phyloP scores from a whole-genome alignment of 2,888 invertebrate species.

The Dorcus parallelipipedus region DNA sequence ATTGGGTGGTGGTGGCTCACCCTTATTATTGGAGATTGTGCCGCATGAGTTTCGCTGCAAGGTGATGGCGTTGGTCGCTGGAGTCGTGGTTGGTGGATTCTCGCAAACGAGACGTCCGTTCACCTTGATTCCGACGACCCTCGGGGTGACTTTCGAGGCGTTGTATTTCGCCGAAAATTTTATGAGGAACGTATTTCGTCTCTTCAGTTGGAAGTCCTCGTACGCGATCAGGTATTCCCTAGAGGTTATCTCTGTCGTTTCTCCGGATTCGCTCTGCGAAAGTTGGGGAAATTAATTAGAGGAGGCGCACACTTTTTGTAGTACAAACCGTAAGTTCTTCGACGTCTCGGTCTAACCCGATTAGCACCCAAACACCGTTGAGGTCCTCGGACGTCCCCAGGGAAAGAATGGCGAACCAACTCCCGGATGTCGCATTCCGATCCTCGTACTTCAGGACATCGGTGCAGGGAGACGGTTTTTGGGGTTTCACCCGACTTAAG shows the following conservation, averaged over 20 bases:
- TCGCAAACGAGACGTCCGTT: slow-evolving; percentile 57
- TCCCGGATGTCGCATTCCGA: slow-evolving; percentile 52
- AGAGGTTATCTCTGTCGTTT: slow-evolving; percentile 55
- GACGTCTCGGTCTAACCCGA: slow-evolving; percentile 48
- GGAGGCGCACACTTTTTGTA: too few species aligned
- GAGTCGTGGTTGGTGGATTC: slow-evolving; percentile 26
- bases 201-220: slow-evolving; percentile 50
- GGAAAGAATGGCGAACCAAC: slow-evolving; percentile 60
- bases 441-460: slow-evolving; percentile 56
- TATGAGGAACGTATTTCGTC: slow-evolving; percentile 35
- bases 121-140: slow-evolving; percentile 51
- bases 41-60: too few species aligned
- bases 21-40: too few species aligned
- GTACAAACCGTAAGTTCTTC: slow-evolving; percentile 32
- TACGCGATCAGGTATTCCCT: slow-evolving; percentile 56
- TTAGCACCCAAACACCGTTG: slow-evolving; percentile 54
- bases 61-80: slow-evolving; percentile 24
- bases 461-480: slow-evolving; percentile 53
- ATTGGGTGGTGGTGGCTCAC: too few species aligned
- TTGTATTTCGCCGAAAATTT: slow-evolving; percentile 61
- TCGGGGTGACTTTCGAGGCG: slow-evolving; percentile 51
- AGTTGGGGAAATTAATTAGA: too few species aligned
- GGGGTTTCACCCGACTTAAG: too few species aligned
- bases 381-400: slow-evolving; percentile 54
- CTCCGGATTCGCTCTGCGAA: slow-evolving; percentile 56